Conservation (phyloP, 2,797 vertebrate species). For the Acrocephalus scirpaceus region DNA sequence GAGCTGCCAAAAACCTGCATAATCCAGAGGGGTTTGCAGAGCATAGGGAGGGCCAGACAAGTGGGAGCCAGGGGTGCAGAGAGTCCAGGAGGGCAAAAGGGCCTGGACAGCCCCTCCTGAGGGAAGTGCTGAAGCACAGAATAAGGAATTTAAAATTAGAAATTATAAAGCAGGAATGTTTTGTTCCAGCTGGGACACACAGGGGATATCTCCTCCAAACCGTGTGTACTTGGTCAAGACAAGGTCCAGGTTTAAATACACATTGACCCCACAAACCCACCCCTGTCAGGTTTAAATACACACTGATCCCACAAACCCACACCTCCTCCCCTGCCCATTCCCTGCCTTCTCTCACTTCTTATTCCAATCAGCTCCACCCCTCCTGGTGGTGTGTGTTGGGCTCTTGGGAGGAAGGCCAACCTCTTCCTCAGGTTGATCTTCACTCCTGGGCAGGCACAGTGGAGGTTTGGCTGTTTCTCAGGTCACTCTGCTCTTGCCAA, state of each 20-base stretch:
- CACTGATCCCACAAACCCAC: not conserved
- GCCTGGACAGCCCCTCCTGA: not conserved
- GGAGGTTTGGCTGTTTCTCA: not conserved
- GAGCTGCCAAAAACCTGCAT: not conserved
- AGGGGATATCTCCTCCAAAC: not conserved
- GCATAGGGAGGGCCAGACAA: accelerated
- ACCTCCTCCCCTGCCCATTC: not conserved
- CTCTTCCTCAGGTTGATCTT: not conserved
- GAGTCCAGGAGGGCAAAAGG: accelerated
- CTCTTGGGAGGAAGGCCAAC: not conserved
- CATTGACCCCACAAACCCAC: not conserved
- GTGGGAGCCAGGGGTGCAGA: accelerated
- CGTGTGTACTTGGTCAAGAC: not conserved
- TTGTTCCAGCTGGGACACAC: not conserved
- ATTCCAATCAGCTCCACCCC: not conserved
- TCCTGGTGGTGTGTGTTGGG: not conserved
- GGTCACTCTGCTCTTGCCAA: not conserved
- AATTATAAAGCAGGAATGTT: not conserved
- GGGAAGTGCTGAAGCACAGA: not conserved
- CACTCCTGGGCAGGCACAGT: not conserved
- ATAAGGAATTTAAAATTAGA: not conserved
- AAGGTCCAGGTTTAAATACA: not conserved
- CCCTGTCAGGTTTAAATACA: no score
- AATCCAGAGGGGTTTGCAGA: not conserved
- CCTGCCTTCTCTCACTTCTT: not conserved